Conservation (phyloP, 2,888 invertebrate genomes). For the Torymus tubicola region DNA sequence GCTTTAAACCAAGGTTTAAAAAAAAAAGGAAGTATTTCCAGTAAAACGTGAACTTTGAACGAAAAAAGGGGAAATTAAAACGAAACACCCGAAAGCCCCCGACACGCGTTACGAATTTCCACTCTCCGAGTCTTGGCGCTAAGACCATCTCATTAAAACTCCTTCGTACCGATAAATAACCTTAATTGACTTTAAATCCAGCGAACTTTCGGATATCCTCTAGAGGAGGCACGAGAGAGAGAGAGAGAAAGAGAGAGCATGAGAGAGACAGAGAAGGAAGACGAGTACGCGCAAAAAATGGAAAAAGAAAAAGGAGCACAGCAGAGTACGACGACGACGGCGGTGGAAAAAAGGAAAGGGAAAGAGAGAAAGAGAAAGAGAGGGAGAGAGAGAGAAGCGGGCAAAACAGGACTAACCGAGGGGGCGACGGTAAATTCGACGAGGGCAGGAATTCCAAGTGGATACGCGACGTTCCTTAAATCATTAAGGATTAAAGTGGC, state of each 20-base stretch:
- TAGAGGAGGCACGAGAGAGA: background rate
- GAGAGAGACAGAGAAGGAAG: background rate
- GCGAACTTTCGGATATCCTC: slow-evolving; percentile 36
- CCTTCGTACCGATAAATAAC: slow-evolving; percentile 52
- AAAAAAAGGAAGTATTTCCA: background rate
- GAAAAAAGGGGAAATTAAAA: slow-evolving; percentile 7
- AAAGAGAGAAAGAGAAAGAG: background rate
- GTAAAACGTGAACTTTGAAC: no score
- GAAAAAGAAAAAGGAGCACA: background rate
- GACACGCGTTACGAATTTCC: background rate
- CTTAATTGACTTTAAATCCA: slow-evolving; percentile 56
- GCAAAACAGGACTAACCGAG: slow-evolving; percentile 28
- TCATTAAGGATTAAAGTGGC: slow-evolving; percentile 59
- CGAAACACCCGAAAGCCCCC: slow-evolving; percentile 6
- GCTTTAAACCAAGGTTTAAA: background rate
- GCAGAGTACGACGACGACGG: background rate
- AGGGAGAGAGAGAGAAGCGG: background rate
- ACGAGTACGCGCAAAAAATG: background rate
- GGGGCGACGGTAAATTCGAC: slow-evolving; percentile 34
- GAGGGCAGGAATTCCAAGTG: slow-evolving; percentile 46
- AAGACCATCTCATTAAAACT: slow-evolving; percentile 53
- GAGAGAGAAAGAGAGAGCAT: background rate
- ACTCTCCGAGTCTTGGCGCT: slow-evolving; percentile 14
- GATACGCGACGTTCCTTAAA: slow-evolving; percentile 56
- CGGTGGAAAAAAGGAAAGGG: background rate